phyloP scores from a whole-genome alignment of 2,888 invertebrate species.

The Ormyrus nitidulus region DNA sequence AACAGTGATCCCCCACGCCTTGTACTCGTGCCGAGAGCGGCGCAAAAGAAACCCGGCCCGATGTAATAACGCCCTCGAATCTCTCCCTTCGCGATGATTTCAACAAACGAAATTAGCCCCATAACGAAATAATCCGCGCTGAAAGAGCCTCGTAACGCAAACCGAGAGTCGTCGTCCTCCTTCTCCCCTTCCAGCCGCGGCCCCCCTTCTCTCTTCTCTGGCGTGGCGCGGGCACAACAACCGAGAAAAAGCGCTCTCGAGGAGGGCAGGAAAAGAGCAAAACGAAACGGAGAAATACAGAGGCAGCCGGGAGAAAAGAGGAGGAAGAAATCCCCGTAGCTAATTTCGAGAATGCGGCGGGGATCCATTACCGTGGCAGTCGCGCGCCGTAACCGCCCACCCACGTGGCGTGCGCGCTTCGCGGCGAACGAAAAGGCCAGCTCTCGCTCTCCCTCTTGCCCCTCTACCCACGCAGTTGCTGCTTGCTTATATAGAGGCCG shows the following conservation, averaged over 20 bases:
- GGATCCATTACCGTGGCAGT: slow-evolving; percentile 37
- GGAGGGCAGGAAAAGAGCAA: neutral
- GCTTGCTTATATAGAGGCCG: neutral
- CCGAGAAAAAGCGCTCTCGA: slow-evolving; percentile 2
- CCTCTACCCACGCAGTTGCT: neutral
- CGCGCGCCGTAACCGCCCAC: slow-evolving; percentile 5
- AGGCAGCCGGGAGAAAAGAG: neutral
- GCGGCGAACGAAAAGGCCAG: slow-evolving; percentile 23
- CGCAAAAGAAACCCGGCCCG: neutral
- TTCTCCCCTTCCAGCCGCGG: neutral
- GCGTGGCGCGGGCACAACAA: neutral
- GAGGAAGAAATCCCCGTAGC: neutral
- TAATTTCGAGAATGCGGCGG: slow-evolving; percentile 40
- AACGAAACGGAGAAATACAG: neutral
- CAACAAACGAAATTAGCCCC: slow-evolving; percentile 32
- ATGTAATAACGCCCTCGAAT: slow-evolving; percentile 20
- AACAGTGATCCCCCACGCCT: neutral
- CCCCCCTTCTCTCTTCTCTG: too few species aligned
- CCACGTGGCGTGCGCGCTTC: neutral
- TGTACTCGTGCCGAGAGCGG: neutral
- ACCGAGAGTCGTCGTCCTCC: neutral
- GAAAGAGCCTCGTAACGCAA: slow-evolving; percentile 31
- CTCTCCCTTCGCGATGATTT: slow-evolving; percentile 13
- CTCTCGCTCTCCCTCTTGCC: neutral
- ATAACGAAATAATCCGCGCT: slow-evolving; percentile 40